phyloP scores from a whole-genome alignment of 2,797 vertebrate genomes.

The Enteromius mattozi region DNA sequence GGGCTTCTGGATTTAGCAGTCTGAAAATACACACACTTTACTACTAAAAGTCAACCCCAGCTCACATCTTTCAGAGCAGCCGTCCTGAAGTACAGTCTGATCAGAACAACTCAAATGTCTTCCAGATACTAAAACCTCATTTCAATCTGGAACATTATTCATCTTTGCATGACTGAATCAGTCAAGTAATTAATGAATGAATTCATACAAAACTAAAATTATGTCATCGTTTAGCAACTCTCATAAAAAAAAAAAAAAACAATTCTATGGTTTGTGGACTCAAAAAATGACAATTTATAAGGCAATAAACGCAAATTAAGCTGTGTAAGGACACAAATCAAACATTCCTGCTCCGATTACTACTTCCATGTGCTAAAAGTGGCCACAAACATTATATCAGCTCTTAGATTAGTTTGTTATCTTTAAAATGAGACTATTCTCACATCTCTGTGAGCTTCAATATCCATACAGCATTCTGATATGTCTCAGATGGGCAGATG shows the following conservation, averaged over 20 bases:
- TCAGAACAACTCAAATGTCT: not conserved
- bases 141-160: not conserved
- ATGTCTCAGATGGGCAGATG: too few relatives aligned
- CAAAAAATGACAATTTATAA: too few relatives aligned
- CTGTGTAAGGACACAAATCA: too few relatives aligned
- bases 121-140: not conserved
- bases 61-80: not conserved
- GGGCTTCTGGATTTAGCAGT: not conserved
- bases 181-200: not conserved
- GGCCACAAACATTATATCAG: too few relatives aligned
- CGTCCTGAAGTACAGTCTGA: not conserved
- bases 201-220: not conserved
- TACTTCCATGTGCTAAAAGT: too few relatives aligned
- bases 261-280: too few relatives aligned
- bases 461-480: rapidly evolving
- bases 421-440: too few relatives aligned
- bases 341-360: too few relatives aligned
- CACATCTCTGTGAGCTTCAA: not conserved
- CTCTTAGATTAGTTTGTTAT: too few relatives aligned
- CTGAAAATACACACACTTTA: not conserved
- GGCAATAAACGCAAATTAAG: too few relatives aligned
- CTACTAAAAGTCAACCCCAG: not conserved
- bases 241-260: too few relatives aligned
- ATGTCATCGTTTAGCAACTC: not conserved
- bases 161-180: not conserved